Evolutionary conservation across 1,140 invertebrate species (phyloP).

Genomic region (Sinella curviseta): DNA sequence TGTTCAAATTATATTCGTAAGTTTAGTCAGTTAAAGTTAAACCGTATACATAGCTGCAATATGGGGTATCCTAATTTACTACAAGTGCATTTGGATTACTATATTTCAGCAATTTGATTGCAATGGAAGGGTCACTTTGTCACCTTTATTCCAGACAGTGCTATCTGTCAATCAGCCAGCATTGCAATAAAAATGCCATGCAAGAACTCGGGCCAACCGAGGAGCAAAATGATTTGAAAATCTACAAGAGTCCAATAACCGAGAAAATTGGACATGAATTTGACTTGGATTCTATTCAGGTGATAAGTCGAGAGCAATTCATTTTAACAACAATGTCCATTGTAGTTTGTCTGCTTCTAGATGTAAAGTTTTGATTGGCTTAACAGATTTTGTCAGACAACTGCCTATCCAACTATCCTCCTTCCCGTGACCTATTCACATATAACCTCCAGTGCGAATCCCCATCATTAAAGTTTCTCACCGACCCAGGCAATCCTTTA

Average conservation of each 20-base stretch:
- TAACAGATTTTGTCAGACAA: not conserved
- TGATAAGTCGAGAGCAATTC: no score
- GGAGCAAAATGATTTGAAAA: not conserved
- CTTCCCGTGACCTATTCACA: conserved; percentile 16
- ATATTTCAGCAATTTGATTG: not conserved
- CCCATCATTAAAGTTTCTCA: conserved; percentile 24
- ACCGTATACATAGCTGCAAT: not conserved
- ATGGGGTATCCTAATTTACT: not conserved
- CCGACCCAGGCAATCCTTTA: conserved; percentile 28
- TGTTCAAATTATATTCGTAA: conserved; percentile 55
- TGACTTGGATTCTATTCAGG: not conserved
- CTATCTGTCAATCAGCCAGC: not conserved
- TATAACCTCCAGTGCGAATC: conserved; percentile 14
- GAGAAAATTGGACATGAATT: not conserved
- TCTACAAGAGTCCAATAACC: not conserved
- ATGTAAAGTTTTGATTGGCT: not conserved
- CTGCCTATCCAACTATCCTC: not conserved
- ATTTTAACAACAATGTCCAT: no score
- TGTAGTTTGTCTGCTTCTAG: no score
- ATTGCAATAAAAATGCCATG: not conserved
- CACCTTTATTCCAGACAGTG: not conserved
- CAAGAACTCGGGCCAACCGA: not conserved
- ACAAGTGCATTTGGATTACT: not conserved
- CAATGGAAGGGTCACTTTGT: not conserved
- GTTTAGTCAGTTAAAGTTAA: conserved; percentile 40